These are phyloP conservation scores for Drosophila lini DNA, from an alignment of 1,140 invertebrate species.

Conservation along the genomic window DNA sequence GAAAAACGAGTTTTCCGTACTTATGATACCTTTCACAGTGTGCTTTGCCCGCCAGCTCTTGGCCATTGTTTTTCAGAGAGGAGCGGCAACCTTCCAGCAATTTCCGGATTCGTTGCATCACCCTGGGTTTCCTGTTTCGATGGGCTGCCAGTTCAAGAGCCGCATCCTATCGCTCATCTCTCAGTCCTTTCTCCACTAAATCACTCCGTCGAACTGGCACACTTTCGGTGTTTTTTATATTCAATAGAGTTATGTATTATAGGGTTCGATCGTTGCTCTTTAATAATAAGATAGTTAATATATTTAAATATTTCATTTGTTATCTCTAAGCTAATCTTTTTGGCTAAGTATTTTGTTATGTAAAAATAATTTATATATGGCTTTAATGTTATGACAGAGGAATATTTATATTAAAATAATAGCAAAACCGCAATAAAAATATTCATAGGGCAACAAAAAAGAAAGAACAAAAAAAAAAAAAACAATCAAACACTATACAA, in stretches of 20 bases:
- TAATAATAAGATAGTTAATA: neutral
- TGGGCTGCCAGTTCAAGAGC: conserved; percentile 6
- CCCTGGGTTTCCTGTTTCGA: conserved; percentile 14
- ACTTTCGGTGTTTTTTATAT: neutral
- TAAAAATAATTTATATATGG: too few relatives aligned
- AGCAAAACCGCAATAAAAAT: too few relatives aligned
- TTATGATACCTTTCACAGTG: conserved; percentile 31
- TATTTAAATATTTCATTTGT: neutral
- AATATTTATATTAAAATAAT: too few relatives aligned
- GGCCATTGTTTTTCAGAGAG: neutral
- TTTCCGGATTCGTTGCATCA: conserved; percentile 25
- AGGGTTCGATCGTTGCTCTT: neutral
- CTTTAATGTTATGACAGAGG: too few relatives aligned
- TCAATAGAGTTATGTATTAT: neutral
- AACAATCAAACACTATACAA: too few relatives aligned
- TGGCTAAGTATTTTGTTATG: too few relatives aligned
- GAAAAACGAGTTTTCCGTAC: conserved; percentile 39
- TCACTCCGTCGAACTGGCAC: neutral
- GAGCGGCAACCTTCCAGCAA: conserved; percentile 20
- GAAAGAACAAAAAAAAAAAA: too few relatives aligned
- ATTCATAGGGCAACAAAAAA: too few relatives aligned
- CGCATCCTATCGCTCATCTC: conserved; percentile 5
- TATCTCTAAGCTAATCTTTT: neutral
- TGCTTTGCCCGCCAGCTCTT: neutral
- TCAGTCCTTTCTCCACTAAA: conserved; percentile 8